Conservation (phyloP, 2,888 invertebrate species). For the Drosophila gaucha region DNA sequence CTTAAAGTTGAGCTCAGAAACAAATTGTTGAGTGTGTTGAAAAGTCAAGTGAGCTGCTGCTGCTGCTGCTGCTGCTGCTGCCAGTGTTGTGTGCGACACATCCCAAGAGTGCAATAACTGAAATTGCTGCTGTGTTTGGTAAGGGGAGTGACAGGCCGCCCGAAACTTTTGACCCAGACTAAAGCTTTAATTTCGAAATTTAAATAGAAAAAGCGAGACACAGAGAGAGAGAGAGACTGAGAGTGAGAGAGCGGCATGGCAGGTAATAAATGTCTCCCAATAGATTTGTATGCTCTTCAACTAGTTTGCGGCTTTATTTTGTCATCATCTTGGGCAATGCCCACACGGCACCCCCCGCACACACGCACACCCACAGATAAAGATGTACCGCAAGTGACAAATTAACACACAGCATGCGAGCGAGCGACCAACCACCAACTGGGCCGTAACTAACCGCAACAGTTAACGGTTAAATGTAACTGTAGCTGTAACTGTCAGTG, state of each 20-base stretch:
- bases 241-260: conserved; percentile 13
- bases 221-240: not conserved
- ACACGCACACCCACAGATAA: conserved; percentile 22
- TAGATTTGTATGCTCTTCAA: conserved; percentile 61
- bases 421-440: conserved; percentile 43
- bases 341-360: conserved; percentile 15
- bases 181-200: conserved; percentile 64
- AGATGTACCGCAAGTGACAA: conserved; percentile 68
- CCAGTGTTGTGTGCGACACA: conserved; percentile 38
- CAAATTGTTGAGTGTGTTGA: conserved; percentile 73
- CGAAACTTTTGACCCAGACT: conserved; percentile 53
- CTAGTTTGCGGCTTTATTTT: conserved; percentile 41
- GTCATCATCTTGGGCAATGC: conserved; percentile 65
- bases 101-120: conserved; percentile 75
- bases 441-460: conserved; percentile 61
- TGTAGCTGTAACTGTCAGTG: conserved; percentile 36
- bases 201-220: conserved; percentile 45
- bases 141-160: not conserved
- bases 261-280: conserved; percentile 84
- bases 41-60: conserved; percentile 56
- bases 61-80: conserved; percentile 7
- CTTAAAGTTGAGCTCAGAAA: conserved; percentile 57
- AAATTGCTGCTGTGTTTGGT: conserved; percentile 70
- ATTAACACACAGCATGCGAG: conserved; percentile 62
- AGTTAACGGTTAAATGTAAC: conserved; percentile 37